Base-by-base conservation (phyloP, 2,797 vertebrate species). In the Amblyopsis hoosieri region DNA sequence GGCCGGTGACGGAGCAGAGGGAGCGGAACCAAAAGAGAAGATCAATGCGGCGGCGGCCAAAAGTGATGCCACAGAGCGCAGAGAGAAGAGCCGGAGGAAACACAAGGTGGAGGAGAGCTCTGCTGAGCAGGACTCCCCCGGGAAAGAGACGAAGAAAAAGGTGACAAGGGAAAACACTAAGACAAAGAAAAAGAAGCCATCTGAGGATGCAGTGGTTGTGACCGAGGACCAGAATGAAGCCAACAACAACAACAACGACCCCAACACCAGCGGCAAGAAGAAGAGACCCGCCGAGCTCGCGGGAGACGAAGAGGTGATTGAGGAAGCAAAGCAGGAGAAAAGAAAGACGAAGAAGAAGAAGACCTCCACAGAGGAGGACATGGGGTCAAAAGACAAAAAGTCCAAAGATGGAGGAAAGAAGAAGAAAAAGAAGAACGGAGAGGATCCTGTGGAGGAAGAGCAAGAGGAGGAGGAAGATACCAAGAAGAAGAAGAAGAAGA, bases 191-290 rank as follows among this genome's bases (percentile, higher is more conserved):
- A 91, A 89, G 76, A 87, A 85, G 66, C 17, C 5, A 14, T n/a
- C 55, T 2, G 13, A 66, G 37, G 76, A 66, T 0, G 73, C 84
- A 14, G 75, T 81, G 46, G 54, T 54, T 78, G 76, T 77, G 62
- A 76, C 72, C 81, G 78, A 77, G 56, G 1, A 70, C 60, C 62
- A 82, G 52, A 54, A 75, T 51, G 82, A 85, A 63, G 79, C 91
- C 77, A 93, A 93, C 80, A 94, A 92, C 78, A 93, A 93, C 79
- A 94, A 95, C 48, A 94, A 94, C 90, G 92, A 92, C 54, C 89
- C 81, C 14, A 68, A 66, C 3, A 65, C 19, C 54, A 71, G 66
- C 60, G 75, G 79, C 17, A 82, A 87, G 83, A 93, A 86, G 81
- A 86, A 90, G 73, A 86, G 82, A 78, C 79, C 88, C 62, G 75